Conservation (phyloP, 2,888 invertebrate species). For the Phymatocera aterrima region DNA sequence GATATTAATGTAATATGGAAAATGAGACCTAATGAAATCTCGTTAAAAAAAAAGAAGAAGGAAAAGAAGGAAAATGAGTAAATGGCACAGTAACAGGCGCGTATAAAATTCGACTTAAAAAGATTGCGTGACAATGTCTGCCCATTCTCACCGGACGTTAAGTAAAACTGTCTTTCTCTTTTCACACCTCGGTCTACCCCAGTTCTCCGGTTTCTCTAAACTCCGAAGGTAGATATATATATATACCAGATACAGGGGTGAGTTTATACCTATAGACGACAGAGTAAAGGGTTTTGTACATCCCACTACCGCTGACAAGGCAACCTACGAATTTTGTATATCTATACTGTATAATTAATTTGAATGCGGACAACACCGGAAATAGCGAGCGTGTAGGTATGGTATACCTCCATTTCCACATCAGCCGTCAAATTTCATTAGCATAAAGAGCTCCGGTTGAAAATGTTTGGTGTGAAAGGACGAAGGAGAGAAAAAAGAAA, state of each 20-base stretch:
- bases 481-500: neutral
- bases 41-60: neutral
- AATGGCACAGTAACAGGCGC: neutral
- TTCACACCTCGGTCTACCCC: conserved; percentile 12
- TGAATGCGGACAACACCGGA: neutral
- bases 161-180: neutral
- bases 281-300: neutral
- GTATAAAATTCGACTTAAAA: neutral
- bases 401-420: no score
- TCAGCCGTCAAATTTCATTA: conserved; percentile 34
- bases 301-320: neutral
- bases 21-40: neutral
- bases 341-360: conserved; percentile 32
- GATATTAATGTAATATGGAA: no score
- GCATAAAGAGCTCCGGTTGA: conserved; percentile 16
- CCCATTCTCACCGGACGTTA: neutral
- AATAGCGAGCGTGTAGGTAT: neutral
- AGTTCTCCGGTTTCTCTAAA: conserved; percentile 15
- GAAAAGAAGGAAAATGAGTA: neutral
- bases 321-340: neutral
- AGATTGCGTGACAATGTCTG: neutral
- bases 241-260: neutral
- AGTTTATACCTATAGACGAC: neutral
- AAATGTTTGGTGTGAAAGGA: neutral
- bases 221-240: neutral